Evolutionary conservation across 2,888 invertebrate species (phyloP).

Genomic region (Tetragonula carbonaria): DNA sequence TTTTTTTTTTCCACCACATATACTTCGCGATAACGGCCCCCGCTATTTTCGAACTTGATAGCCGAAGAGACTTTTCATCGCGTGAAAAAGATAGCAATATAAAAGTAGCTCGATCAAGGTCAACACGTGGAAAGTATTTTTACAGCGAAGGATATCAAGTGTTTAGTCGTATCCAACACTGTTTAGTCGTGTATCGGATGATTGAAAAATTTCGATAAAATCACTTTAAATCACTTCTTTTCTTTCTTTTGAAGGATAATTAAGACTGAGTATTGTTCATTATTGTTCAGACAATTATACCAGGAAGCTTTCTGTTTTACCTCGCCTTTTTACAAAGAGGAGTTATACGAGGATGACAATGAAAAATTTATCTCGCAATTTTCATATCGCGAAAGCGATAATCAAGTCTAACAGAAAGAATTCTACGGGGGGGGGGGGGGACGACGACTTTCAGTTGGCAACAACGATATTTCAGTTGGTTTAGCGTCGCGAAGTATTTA

Average conservation of each 20-base stretch:
- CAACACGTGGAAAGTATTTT: neutral
- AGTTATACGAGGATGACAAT: neutral
- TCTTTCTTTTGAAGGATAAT: neutral
- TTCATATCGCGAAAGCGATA: neutral
- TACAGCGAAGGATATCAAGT: neutral
- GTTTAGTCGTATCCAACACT: neutral
- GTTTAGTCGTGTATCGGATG: neutral
- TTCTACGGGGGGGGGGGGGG: no score
- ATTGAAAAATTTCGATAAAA: neutral
- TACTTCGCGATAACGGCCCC: slow-evolving; percentile 25
- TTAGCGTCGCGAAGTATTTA: neutral
- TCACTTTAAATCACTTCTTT: neutral
- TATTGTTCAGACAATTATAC: neutral
- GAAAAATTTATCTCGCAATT: neutral
- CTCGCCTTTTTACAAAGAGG: neutral
- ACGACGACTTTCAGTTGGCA: neutral
- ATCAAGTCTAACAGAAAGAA: neutral
- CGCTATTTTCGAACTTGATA: slow-evolving; percentile 30
- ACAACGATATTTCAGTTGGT: neutral
- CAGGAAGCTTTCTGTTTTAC: neutral
- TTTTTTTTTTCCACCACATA: neutral
- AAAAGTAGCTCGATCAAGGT: neutral
- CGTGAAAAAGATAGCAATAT: neutral
- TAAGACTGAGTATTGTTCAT: neutral
- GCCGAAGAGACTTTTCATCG: neutral